These are phyloP conservation scores for Rhabdomys dilectus DNA, from an alignment of 2,113 vertebrate species.

Conservation along the genomic window DNA sequence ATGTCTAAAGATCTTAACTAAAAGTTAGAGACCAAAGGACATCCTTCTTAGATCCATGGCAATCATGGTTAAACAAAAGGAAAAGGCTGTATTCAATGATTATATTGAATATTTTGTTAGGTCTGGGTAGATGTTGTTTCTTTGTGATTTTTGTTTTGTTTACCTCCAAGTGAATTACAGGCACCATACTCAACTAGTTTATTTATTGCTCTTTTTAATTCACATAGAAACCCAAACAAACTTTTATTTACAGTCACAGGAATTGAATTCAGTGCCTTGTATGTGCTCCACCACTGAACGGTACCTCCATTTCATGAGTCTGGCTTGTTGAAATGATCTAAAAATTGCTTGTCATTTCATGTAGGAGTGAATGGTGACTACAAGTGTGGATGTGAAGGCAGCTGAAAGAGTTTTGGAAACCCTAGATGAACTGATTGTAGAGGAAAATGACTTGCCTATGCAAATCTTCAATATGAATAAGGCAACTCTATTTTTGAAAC, in stretches of 20 bases:
- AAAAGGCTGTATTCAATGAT: background rate
- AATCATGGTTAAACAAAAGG: background rate
- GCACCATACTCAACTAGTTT: background rate
- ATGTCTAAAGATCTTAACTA: background rate
- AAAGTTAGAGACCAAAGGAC: background rate
- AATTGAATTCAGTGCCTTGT: background rate
- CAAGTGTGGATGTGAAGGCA: background rate
- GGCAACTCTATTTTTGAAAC: background rate
- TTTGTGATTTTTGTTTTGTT: background rate
- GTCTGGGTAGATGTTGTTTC: background rate
- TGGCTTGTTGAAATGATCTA: background rate
- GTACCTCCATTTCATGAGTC: too few relatives aligned
- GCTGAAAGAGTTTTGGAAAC: background rate
- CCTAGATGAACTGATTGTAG: background rate
- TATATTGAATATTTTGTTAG: background rate
- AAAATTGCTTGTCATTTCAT: background rate
- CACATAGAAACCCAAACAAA: background rate
- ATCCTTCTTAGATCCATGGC: background rate
- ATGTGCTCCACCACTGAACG: background rate
- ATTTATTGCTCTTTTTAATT: background rate
- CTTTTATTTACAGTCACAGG: background rate
- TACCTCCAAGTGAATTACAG: background rate
- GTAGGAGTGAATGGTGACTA: background rate
- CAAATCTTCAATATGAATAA: background rate
- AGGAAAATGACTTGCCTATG: background rate